Base-by-base conservation (phyloP, 2,888 invertebrate genomes). In the Melinaea marsaeus region DNA sequence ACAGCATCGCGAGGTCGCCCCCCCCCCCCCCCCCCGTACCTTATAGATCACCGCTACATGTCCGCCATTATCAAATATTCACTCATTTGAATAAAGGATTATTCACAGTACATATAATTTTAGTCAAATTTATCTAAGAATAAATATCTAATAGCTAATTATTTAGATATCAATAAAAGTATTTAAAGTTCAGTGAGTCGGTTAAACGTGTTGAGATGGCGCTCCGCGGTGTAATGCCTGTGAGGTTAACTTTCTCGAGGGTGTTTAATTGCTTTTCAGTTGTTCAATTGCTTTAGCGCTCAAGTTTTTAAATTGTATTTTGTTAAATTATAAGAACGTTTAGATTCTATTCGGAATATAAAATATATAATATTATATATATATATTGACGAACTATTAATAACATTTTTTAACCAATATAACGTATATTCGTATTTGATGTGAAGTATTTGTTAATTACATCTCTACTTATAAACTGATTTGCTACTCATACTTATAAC, bases 251-350 rank as follows among this genome's bases (percentile, higher is more conserved):
- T 51, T n/a, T 51, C 51, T 51, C 11, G 57, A 45, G 33, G 55
- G 63, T 61, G 48, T 63, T 46, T 61, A 66, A 66, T 66, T 66
- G 63, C 60, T 63, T 66, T 62, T 45, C 45, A 66, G 47, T 61
- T 58, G 55, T 58, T 55, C 35, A 55, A 64, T 60, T 58, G 61
- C 59, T 57, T 57, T 55, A 42, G 45, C 42, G 13, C n/a, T 60
- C 34, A n/a, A 60, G 42, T 60, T 60, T 55, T 45, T 45, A 35
- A 45, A 34, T 6, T 13, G n/a, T 11, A 45, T 54, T 60, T 45
- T 60, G 37, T 54, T 55, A 54, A 60, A 55, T 60, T 60, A 60
- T 11, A 42, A 9, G 11, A 42, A 7, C 9, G 9, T 42, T 42
- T 3, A 2, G 7, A 42, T 9, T 42, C 42, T 42, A 9, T 42